Evolutionary conservation across 35 echinoderm and acorn worm genomes (phyloP).

Genomic region (Anneissia japonica): DNA sequence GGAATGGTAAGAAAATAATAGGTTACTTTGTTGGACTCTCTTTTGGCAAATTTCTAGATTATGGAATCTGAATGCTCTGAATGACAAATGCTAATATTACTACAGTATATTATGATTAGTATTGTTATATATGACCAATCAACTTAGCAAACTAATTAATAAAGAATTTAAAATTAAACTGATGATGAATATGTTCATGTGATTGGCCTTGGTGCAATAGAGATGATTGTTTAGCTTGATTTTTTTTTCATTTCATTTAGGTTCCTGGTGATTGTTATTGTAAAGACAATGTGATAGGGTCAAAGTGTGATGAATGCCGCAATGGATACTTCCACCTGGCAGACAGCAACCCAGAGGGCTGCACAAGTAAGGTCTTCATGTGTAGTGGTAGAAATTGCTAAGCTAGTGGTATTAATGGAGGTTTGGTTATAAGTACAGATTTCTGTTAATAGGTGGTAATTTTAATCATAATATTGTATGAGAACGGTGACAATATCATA

Average conservation of each 20-base stretch:
- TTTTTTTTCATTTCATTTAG: constrained; percentile 14
- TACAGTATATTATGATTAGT: no score
- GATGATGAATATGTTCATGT: no score
- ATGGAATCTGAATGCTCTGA: no score
- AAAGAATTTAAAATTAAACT: no score
- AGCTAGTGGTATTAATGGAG: background rate
- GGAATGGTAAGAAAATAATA: constrained; percentile 44
- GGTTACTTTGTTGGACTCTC: no score
- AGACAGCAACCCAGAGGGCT: constrained; percentile 69
- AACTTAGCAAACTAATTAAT: no score
- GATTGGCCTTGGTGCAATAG: no score
- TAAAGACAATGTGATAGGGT: constrained; percentile 68
- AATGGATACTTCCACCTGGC: constrained; percentile 74
- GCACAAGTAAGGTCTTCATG: constrained; percentile 75
- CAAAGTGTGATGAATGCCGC: constrained; percentile 74
- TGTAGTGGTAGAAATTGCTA: background rate
- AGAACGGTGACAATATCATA: no score
- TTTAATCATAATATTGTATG: no score
- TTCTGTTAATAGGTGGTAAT: background rate
- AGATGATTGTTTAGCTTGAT: background rate
- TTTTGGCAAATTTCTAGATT: no score
- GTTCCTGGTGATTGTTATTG: constrained; percentile 83
- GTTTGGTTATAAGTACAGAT: background rate
- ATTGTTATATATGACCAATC: no score
- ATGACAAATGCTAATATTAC: no score